A percentile compares a stretch with the other conserved stretches of the same genome.
Conservation (phyloP, 2,888 invertebrate genomes). For the Polydrusus pterygomalis region DNA sequence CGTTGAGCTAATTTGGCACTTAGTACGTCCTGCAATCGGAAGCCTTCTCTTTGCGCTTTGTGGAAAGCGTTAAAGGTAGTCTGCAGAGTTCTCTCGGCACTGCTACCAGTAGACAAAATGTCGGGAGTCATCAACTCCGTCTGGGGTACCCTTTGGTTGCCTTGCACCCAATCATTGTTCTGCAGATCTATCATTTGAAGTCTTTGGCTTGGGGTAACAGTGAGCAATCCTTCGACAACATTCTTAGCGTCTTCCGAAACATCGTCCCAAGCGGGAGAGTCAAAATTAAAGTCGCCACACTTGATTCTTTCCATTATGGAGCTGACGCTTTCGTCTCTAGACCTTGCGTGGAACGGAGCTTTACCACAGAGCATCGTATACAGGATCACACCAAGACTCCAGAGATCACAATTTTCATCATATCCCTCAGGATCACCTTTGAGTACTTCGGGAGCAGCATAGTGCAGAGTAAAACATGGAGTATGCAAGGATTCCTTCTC, state of each 20-base stretch:
- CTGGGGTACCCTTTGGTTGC: conserved; percentile 70
- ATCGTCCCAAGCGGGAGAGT: conserved; percentile 80
- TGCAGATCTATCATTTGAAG: conserved; percentile 81
- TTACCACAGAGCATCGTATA: conserved; percentile 84
- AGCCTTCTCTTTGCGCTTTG: conserved; percentile 82
- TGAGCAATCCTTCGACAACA: conserved; percentile 84
- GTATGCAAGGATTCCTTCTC: conserved; percentile 78
- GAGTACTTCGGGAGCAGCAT: conserved; percentile 96
- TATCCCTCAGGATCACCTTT: conserved; percentile 80
- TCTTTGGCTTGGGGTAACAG: conserved; percentile 84
- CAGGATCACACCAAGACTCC: conserved; percentile 96
- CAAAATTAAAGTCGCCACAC: conserved; percentile 86
- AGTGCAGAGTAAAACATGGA: conserved; percentile 95
- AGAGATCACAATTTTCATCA: conserved; percentile 95
- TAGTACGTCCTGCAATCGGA: conserved; percentile 82
- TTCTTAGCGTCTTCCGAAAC: conserved; percentile 85
- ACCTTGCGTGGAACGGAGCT: conserved; percentile 86
- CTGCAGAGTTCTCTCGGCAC: conserved; percentile 75
- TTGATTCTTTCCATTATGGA: conserved; percentile 87
- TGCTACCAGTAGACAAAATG: conserved; percentile 72
- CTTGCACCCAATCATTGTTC: conserved; percentile 80
- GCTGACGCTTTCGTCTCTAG: conserved; percentile 81
- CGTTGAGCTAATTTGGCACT: conserved; percentile 83
- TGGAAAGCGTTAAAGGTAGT: conserved; percentile 82
- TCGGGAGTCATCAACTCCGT: conserved; percentile 79